Conservation (phyloP, 2,797 vertebrate genomes). For the Pogonophryne albipinna region DNA sequence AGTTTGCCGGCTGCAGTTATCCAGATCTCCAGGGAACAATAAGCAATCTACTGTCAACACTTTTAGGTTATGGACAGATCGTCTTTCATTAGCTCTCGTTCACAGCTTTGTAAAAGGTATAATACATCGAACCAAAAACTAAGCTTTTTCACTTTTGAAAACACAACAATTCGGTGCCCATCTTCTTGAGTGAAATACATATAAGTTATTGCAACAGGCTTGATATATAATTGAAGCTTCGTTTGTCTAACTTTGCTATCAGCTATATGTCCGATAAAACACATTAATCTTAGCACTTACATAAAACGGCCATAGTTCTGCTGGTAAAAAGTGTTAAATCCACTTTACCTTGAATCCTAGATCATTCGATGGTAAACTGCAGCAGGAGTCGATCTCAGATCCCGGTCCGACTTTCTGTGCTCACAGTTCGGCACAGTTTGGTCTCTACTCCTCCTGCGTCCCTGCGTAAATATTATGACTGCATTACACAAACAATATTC, state of each 20-base stretch:
- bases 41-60: constrained; percentile 80
- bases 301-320: not conserved
- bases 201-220: constrained; percentile 9
- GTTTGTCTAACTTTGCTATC: constrained; percentile 14
- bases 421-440: constrained; percentile 66
- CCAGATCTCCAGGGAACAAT: constrained; percentile 81
- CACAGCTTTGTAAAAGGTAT: constrained; percentile 31
- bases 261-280: constrained; percentile 19
- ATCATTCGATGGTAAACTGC: constrained; percentile 49
- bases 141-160: constrained; percentile 22
- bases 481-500: constrained; percentile 80
- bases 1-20: constrained; percentile 62
- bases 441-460: constrained; percentile 68
- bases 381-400: constrained; percentile 67
- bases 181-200: constrained; percentile 9
- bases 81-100: constrained; percentile 60
- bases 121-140: constrained; percentile 27
- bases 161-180: constrained; percentile 19
- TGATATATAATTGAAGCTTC: not conserved
- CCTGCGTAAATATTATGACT: constrained; percentile 80
- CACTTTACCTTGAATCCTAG: constrained; percentile 80
- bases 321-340: constrained; percentile 58
- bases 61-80: constrained; percentile 70
- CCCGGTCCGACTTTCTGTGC: constrained; percentile 69
- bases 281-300: not conserved